A percentile compares a stretch with the other conserved stretches of the same genome.
These are phyloP conservation scores for Lepidurus apus DNA, from an alignment of 1,140 invertebrate genomes.

Conservation along the genomic window DNA sequence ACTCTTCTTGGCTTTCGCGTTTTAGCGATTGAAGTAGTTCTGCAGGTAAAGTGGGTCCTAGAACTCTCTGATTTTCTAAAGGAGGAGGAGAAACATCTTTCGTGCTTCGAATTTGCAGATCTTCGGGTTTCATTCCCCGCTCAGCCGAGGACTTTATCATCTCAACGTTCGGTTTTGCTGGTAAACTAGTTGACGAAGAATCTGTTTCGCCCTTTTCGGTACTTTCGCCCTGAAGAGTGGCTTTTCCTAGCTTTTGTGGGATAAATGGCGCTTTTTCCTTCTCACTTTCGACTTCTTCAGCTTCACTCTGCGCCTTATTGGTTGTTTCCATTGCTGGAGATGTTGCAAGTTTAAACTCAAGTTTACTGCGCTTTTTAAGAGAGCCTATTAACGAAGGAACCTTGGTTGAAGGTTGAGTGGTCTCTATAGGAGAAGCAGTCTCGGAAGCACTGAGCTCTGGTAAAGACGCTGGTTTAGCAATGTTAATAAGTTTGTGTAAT, in stretches of 20 bases:
- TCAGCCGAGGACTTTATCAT: too few species aligned
- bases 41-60: neutral
- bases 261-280: neutral
- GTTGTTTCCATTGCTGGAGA: conserved; percentile 36
- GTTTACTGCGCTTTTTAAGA: neutral
- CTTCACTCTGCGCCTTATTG: conserved; percentile 31
- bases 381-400: neutral
- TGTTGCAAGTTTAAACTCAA: neutral
- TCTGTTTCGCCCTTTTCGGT: too few species aligned
- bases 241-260: neutral
- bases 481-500: conserved; percentile 63
- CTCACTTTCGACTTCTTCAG: neutral
- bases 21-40: neutral
- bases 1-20: neutral
- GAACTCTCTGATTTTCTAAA: neutral
- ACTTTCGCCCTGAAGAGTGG: too few species aligned
- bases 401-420: neutral
- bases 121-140: neutral
- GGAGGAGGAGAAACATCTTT: neutral
- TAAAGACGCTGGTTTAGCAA: conserved; percentile 66
- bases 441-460: conserved; percentile 43
- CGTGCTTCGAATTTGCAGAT: neutral
- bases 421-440: neutral
- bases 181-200: too few species aligned
- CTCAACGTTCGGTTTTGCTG: too few species aligned